Base-by-base conservation (phyloP, 2,888 invertebrate genomes). In the Eupithecia dodoneata region DNA sequence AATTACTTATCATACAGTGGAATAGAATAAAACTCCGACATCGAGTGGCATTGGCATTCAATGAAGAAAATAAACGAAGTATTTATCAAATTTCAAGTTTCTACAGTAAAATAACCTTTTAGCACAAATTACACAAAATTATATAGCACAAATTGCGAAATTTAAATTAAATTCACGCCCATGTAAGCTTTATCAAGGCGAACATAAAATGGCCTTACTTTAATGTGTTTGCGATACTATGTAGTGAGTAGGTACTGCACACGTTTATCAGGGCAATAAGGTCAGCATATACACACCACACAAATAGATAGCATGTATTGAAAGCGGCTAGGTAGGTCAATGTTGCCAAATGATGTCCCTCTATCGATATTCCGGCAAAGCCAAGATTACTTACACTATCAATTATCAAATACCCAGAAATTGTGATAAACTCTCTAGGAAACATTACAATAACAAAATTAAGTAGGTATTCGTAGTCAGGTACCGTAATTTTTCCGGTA, bases 111-210 rank as follows among this genome's bases (percentile, higher is more conserved):
- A 59, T 66, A 42, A 42, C 66, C 42, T 66, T 65, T 42, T 42
- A 42, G 41, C 42, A 9, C 47, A 47, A 72, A 74, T 77, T 18
- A 45, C 41, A 59, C 65, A 18, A 73, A 73, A 78, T 73, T 78
- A 77, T 74, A 74, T 45, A 65, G 55, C 42, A 45, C 42, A 52
- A n/a, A 18, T 44, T 44, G 63, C 65, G 71, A 73, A 71, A 73
- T 74, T 66, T 41, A 67, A 79, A 80, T 79, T 76, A 76, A 74
- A 79, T 81, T 80, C 74, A 73, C 74, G 15, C 55, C n/a, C 18
- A 52, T 59, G n/a, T 59, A 18, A n/a, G 55, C 45, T 75, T 76
- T 77, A 80, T 78, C 80, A 81, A 81, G 82, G 82, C 73, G 77
- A 81, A 55, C 76, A 73, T 59, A 73, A 41, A 65, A 47, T 13